These are phyloP conservation scores for Strix aluco DNA, from an alignment of 2,113 vertebrate species.

Conservation along the genomic window DNA sequence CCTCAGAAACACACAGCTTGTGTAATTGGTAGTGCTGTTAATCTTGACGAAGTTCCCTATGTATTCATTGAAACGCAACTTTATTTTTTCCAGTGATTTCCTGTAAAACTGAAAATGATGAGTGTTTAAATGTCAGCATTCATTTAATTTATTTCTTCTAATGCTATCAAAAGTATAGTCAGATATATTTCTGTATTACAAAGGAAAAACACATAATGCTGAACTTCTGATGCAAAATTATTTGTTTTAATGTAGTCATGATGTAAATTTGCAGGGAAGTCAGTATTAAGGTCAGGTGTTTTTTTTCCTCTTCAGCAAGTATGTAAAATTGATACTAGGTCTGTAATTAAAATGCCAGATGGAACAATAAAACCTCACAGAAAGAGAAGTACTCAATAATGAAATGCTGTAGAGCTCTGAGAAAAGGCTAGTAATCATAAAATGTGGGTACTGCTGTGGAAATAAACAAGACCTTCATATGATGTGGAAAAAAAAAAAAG, in stretches of 20 bases:
- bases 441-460: not conserved
- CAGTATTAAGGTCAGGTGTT: not conserved
- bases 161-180: not conserved
- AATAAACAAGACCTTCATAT: not conserved
- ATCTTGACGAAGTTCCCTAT: not conserved
- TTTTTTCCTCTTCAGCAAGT: not conserved
- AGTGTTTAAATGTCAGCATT: not conserved
- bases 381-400: not conserved
- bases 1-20: not conserved
- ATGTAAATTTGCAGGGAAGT: not conserved
- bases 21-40: not conserved
- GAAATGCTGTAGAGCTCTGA: not conserved
- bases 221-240: not conserved
- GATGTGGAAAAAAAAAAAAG: not conserved
- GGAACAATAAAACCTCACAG: constrained; percentile 19
- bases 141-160: not conserved
- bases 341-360: constrained; percentile 45
- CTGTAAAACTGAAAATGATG: not conserved
- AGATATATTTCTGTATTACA: not conserved
- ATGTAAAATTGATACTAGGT: not conserved
- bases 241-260: not conserved
- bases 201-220: not conserved
- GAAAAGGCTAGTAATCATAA: not conserved
- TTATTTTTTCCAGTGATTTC: not conserved
- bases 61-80: not conserved